These are phyloP conservation scores for Ceratotherium simum DNA, from an alignment of 2,113 vertebrate species.

Conservation along the genomic window DNA sequence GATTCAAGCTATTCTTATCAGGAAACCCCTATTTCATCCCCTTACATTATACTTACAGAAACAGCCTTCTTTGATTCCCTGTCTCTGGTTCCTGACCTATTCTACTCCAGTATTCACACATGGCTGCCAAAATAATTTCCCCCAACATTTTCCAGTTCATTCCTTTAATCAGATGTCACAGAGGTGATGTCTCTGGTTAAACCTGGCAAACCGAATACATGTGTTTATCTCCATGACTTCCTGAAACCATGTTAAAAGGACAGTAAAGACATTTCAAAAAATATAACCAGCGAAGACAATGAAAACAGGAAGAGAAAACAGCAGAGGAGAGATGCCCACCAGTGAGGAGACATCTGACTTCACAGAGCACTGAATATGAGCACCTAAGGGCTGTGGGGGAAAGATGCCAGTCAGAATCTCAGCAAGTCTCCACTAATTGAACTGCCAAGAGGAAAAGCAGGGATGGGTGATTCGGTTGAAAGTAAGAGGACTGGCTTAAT, in stretches of 20 bases:
- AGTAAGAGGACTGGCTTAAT: no score
- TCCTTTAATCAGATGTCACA: constrained; percentile 43
- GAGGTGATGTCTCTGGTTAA: constrained; percentile 56
- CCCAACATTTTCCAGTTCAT: constrained; percentile 51
- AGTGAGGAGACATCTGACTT: background rate
- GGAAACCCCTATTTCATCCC: constrained; percentile 21
- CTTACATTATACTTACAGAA: background rate
- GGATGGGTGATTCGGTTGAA: no score
- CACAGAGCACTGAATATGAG: rapidly evolving
- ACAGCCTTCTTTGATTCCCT: background rate
- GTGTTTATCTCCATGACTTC: constrained; percentile 35
- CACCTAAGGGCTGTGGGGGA: rapidly evolving
- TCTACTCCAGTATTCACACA: constrained; percentile 51
- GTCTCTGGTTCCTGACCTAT: background rate
- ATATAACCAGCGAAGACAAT: background rate
- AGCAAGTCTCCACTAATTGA: background rate
- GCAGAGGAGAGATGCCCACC: no score
- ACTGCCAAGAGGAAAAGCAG: no score
- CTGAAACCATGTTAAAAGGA: constrained; percentile 45
- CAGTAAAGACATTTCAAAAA: constrained; percentile 30
- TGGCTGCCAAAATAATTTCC: constrained; percentile 53
- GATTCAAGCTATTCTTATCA: constrained; percentile 18
- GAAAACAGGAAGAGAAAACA: background rate
- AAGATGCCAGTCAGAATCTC: background rate
- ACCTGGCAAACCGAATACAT: constrained; percentile 37